phyloP scores from a whole-genome alignment of 1,140 invertebrate species.

The Planococcus citri region DNA sequence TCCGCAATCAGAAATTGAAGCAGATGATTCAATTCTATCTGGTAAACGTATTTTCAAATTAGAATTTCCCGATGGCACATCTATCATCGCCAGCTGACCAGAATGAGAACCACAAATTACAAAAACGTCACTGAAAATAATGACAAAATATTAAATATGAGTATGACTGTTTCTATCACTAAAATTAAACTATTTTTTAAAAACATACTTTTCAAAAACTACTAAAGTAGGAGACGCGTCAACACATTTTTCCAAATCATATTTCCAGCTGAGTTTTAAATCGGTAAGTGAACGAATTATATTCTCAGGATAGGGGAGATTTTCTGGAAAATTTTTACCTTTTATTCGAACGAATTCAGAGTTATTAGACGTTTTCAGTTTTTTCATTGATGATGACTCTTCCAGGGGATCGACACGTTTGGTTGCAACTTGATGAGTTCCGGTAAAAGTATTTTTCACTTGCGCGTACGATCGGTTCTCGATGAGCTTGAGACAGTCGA shows the following conservation, averaged over 20 bases:
- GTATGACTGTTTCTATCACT: too few species aligned
- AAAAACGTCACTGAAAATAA: neutral
- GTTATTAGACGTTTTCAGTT: neutral
- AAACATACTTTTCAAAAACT: slow-evolving; percentile 26
- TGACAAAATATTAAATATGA: too few species aligned
- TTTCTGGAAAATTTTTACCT: neutral
- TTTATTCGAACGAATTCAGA: neutral
- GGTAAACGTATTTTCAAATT: slow-evolving; percentile 33
- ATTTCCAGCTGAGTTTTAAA: slow-evolving; percentile 30
- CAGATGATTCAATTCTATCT: slow-evolving; percentile 38
- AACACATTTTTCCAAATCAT: slow-evolving; percentile 37
- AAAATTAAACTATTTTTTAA: neutral
- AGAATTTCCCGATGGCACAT: slow-evolving; percentile 29
- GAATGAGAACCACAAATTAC: slow-evolving; percentile 40
- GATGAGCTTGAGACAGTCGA: neutral
- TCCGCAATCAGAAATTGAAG: slow-evolving; percentile 34
- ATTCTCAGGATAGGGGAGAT: neutral
- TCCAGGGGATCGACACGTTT: neutral
- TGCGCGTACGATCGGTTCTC: neutral
- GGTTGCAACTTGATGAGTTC: neutral
- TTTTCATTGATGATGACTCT: neutral
- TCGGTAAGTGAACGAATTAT: neutral
- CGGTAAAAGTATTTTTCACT: neutral
- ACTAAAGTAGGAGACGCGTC: slow-evolving; percentile 35
- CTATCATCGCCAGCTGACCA: slow-evolving; percentile 33